Evolutionary conservation across 2,888 invertebrate genomes (phyloP), one percentile per base, ranked within the genome.

Genomic region (Zhuqinia jingwanae): DNA sequence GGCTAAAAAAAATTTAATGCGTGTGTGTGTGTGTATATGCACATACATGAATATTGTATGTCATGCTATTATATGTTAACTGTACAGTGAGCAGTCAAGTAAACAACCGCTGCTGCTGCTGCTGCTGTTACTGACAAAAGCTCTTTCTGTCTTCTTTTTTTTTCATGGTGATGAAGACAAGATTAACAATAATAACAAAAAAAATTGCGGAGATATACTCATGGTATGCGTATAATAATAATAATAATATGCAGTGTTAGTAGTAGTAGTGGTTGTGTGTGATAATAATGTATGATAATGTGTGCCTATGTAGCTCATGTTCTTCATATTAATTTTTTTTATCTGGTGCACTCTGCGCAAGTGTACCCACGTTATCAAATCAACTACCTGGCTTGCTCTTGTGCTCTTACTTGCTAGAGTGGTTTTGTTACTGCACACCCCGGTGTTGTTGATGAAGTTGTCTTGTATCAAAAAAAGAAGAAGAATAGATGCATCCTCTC

Each of bases 361-460:
- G 30, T 63, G 30, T 27, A 63, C 30, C 17, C 53, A 56, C 20
- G 20, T 30, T 63, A 30, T 30, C 58, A 17, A 53, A 50, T 11
- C 10, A 6, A 53, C 15, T 36, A 36, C 25, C 17, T 36, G 17
- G 56, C 22, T 77, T 60, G 60, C n/a, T 25, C 25, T 27, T 65
- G 36, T 65, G 42, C 60, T 63, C n/a, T n/a, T n/a, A n/a, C n/a
- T n/a, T n/a, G 60, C 30, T 63, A 36, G 20, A 17, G 50, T 65
- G 65, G 47, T n/a, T n/a, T n/a, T n/a, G n/a, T n/a, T n/a, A n/a
- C n/a, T n/a, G n/a, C n/a, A n/a, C n/a, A n/a, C n/a, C n/a, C n/a
- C n/a, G n/a, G n/a, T n/a, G n/a, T n/a, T 75, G 84, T 56, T 84
- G 85, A 85, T 85, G 78, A 85, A 85, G 85, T 78, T 73, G 85